Evolutionary conservation across 1,140 invertebrate species (phyloP).

Genomic region (Eufriesea mexicana): DNA sequence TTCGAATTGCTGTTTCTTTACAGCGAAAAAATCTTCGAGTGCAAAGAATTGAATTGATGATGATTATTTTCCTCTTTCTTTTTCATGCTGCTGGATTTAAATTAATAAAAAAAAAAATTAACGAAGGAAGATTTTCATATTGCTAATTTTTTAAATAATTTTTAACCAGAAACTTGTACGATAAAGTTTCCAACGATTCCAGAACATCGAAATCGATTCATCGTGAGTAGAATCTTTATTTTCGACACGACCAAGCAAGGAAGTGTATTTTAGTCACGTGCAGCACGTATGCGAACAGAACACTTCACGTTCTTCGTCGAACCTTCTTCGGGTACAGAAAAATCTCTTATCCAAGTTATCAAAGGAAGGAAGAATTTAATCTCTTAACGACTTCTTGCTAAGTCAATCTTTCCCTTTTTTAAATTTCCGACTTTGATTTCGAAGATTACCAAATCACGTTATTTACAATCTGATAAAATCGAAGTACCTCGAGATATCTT

Average conservation of each 20-base stretch:
- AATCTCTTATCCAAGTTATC: constrained; percentile 8
- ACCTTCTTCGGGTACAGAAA: constrained; percentile 2
- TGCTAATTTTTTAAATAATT: not conserved
- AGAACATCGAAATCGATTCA: constrained; percentile 4
- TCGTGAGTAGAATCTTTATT: constrained; percentile 46
- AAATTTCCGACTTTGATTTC: not conserved
- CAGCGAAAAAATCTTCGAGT: too few species aligned
- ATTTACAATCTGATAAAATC: not conserved
- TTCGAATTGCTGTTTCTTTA: too few species aligned
- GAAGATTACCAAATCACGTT: not conserved
- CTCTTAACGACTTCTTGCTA: too few species aligned
- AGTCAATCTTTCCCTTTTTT: not conserved
- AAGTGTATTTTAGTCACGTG: constrained; percentile 61
- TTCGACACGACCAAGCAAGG: constrained; percentile 48
- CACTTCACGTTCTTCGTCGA: constrained; percentile 9
- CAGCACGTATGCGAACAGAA: constrained; percentile 30
- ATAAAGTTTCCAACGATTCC: not conserved
- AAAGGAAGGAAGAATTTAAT: not conserved
- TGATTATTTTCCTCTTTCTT: too few species aligned
- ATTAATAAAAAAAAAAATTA: too few species aligned
- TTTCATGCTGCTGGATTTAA: too few species aligned
- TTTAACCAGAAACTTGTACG: not conserved
- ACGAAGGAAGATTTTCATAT: too few species aligned
- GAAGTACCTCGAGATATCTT: too few species aligned
- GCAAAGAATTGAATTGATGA: too few species aligned